These are phyloP conservation scores for Macrobrachium rosenbergii DNA, from an alignment of 1,140 invertebrate species.

Conservation along the genomic window DNA sequence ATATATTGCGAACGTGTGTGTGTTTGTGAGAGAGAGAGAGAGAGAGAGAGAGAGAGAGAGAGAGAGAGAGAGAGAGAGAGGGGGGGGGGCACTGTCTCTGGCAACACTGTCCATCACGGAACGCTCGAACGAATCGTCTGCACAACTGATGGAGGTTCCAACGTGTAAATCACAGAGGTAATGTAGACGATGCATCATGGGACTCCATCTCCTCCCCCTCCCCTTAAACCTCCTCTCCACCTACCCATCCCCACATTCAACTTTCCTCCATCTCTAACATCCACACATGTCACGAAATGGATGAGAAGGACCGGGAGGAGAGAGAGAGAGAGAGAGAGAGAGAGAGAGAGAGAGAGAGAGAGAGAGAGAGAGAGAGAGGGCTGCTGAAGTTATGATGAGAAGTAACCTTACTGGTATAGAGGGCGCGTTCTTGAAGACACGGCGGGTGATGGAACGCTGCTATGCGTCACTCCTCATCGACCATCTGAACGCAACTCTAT, in stretches of 20 bases:
- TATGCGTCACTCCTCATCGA: no score
- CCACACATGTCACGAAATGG: background rate
- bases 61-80: background rate
- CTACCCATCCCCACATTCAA: background rate
- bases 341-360: background rate
- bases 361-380: background rate
- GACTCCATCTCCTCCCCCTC: background rate
- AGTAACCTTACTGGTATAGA: background rate
- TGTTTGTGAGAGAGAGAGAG: constrained; percentile 3
- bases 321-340: background rate
- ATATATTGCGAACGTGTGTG: background rate
- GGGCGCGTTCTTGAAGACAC: no score
- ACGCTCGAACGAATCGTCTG: constrained; percentile 40
- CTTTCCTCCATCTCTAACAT: background rate
- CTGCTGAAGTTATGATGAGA: background rate
- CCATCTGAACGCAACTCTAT: no score
- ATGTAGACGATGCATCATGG: constrained; percentile 61
- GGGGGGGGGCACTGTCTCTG: constrained; percentile 3
- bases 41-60: constrained; percentile 1
- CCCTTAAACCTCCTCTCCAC: background rate
- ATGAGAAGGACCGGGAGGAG: background rate
- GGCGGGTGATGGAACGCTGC: no score
- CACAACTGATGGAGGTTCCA: constrained; percentile 53
- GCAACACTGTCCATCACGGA: constrained; percentile 48
- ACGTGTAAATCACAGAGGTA: constrained; percentile 61